Evolutionary conservation across 2,113 vertebrate genomes (phyloP).

Genomic region (Aldabrachelys gigantea): DNA sequence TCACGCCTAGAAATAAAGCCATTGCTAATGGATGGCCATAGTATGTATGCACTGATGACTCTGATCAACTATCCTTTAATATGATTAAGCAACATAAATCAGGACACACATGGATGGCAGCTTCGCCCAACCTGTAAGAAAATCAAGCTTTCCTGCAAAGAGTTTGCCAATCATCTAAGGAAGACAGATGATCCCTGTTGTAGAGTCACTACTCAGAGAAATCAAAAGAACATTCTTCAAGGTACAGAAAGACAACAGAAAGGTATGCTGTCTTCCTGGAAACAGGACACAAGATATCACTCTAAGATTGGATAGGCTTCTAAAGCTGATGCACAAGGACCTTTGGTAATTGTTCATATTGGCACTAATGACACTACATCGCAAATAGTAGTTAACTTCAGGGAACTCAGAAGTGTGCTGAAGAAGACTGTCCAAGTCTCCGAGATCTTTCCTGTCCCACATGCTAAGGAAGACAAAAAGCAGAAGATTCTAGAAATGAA

Average conservation of each 20-base stretch:
- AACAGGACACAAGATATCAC: background rate
- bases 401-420: background rate
- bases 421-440: background rate
- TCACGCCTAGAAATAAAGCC: background rate
- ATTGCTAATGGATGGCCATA: background rate
- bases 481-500: background rate
- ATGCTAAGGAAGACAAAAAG: background rate
- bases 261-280: background rate
- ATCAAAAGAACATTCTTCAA: background rate
- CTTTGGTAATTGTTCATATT: background rate
- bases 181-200: background rate
- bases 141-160: background rate
- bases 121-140: background rate
- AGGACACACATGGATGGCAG: background rate
- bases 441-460: background rate
- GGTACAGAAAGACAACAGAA: background rate
- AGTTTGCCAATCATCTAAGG: background rate
- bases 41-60: background rate
- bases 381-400: background rate
- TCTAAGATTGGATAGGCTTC: background rate
- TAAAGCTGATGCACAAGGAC: background rate
- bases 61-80: background rate
- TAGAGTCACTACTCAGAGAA: background rate
- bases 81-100: background rate
- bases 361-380: background rate